Percentiles rank a stretch among this genome's conserved stretches.
These are phyloP conservation scores for Hippocampus kuda DNA, from an alignment of 2,797 vertebrate species.

Conservation along the genomic window DNA sequence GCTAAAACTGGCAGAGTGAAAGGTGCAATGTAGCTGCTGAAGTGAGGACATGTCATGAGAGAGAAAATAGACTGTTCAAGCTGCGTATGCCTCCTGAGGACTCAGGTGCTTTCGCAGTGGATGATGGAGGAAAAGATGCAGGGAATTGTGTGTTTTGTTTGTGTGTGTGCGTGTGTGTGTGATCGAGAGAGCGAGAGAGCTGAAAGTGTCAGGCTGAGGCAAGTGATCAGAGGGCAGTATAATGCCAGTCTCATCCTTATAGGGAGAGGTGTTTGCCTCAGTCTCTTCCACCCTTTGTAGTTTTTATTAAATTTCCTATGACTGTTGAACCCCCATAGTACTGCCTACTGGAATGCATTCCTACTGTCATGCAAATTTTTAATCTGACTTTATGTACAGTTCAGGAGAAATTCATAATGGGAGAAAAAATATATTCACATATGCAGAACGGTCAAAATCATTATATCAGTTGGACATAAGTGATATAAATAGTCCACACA, in stretches of 20 bases:
- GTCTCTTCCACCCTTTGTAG: background rate
- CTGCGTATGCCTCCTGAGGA: constrained; percentile 24
- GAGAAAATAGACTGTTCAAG: constrained; percentile 30
- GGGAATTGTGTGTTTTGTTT: background rate
- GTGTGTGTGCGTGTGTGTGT: background rate
- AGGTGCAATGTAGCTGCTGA: constrained; percentile 29
- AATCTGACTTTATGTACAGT: background rate
- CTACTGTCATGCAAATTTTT: background rate
- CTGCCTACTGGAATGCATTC: background rate
- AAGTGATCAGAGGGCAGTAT: background rate
- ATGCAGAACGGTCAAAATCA: too few species aligned
- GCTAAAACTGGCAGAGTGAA: constrained; percentile 34
- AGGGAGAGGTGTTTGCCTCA: background rate
- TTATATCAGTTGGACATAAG: too few species aligned
- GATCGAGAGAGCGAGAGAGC: background rate
- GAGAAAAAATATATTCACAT: background rate
- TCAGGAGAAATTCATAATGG: too few species aligned
- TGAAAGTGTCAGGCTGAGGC: background rate
- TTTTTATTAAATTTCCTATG: background rate
- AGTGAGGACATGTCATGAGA: constrained; percentile 39
- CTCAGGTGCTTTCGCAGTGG: constrained; percentile 15
- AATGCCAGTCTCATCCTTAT: background rate
- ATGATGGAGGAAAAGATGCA: background rate
- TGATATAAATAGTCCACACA: too few species aligned
- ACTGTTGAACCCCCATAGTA: background rate